Percentiles rank a stretch among this genome's conserved stretches.
Conservation (phyloP, 2,888 invertebrate genomes). For the Drosophila peninsularis region DNA sequence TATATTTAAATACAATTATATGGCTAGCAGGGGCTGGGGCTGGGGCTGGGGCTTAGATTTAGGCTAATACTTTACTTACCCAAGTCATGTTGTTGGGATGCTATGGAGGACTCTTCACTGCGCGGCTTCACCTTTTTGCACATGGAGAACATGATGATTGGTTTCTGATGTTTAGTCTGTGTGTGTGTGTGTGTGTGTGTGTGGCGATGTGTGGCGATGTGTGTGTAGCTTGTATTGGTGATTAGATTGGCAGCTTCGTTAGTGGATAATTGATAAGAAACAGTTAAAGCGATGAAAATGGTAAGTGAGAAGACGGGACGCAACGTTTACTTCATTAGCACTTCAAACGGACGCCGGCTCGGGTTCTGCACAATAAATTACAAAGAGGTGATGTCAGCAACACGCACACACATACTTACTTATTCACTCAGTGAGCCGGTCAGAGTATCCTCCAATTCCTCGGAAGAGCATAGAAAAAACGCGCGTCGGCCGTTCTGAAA, state of each 20-base stretch:
- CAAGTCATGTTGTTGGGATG: slow-evolving; percentile 54
- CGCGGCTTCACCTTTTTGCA: slow-evolving; percentile 84
- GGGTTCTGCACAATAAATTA: slow-evolving; percentile 4
- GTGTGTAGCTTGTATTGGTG: slow-evolving; percentile 5
- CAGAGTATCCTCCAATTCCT: slow-evolving; percentile 31
- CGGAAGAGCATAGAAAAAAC: slow-evolving; percentile 39
- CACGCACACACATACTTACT: slow-evolving; percentile 6
- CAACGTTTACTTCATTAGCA: slow-evolving; percentile 31
- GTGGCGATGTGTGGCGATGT: neutral
- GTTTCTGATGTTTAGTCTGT: slow-evolving; percentile 12
- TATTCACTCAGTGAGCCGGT: slow-evolving; percentile 37
- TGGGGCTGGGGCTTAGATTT: slow-evolving; percentile 30
- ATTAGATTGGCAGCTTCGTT: slow-evolving; percentile 65
- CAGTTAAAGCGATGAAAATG: slow-evolving; percentile 8
- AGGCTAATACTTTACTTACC: slow-evolving; percentile 71
- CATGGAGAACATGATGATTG: slow-evolving; percentile 83
- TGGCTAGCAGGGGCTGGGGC: slow-evolving; percentile 33
- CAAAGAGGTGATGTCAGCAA: slow-evolving; percentile 58
- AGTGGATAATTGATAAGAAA: slow-evolving; percentile 52
- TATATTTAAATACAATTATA: too few species aligned
- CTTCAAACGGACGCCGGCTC: neutral
- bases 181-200: slow-evolving; percentile 13
- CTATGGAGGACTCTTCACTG: slow-evolving; percentile 74
- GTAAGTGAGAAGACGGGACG: neutral
- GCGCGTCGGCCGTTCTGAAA: slow-evolving; percentile 64